These are phyloP conservation scores for Oryzaephilus surinamensis DNA, from an alignment of 1,140 invertebrate species.

Conservation along the genomic window DNA sequence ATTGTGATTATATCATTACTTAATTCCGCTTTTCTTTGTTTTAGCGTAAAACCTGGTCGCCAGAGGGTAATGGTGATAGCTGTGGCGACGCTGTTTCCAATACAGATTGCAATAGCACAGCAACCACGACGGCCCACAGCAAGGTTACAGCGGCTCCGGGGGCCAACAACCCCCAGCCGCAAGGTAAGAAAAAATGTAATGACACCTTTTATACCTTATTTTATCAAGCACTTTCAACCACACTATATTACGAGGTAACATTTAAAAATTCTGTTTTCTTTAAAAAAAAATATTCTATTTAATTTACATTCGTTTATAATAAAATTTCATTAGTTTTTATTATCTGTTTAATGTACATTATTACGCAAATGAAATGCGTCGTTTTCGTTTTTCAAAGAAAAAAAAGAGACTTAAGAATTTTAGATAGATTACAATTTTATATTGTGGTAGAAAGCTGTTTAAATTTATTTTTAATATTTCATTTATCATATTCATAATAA, in stretches of 20 bases:
- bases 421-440: no score
- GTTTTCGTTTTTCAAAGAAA: no score
- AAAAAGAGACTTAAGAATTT: no score
- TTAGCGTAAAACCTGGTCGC: constrained; percentile 52
- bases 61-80: constrained; percentile 50
- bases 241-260: background rate
- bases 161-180: constrained; percentile 54
- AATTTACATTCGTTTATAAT: no score
- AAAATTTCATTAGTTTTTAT: no score
- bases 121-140: constrained; percentile 69
- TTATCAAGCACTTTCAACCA: background rate
- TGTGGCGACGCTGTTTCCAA: constrained; percentile 28
- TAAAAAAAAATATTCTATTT: no score
- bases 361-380: no score
- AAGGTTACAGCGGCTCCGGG: constrained; percentile 52
- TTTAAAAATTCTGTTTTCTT: background rate
- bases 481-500: no score
- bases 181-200: constrained; percentile 42
- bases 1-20: no score
- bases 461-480: no score
- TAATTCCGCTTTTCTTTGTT: constrained; percentile 12
- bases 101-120: constrained; percentile 31
- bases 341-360: no score
- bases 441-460: no score
- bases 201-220: constrained; percentile 9